phyloP scores from a whole-genome alignment of 1,140 invertebrate species.

The Sycobia sp. region DNA sequence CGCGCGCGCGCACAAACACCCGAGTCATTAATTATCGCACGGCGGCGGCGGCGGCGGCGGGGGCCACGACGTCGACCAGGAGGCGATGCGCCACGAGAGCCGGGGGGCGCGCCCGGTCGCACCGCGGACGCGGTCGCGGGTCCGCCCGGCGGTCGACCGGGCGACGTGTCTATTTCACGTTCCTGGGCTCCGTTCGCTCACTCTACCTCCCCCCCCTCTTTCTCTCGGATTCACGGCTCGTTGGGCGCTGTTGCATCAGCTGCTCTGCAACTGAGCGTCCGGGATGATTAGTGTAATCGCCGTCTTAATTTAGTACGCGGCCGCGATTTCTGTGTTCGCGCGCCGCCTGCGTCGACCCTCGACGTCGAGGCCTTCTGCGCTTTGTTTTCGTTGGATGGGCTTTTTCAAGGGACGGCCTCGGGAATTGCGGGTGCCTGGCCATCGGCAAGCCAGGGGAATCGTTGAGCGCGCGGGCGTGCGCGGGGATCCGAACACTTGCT shows the following conservation, averaged over 20 bases:
- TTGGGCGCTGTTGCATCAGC: constrained; percentile 33
- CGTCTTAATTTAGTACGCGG: constrained; percentile 32
- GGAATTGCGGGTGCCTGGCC: too few species aligned
- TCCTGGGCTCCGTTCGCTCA: background rate
- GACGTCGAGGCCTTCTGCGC: background rate
- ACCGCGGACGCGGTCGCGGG: background rate
- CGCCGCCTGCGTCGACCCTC: background rate
- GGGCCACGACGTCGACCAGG: too few species aligned
- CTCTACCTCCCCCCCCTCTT: too few species aligned
- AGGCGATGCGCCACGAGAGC: background rate
- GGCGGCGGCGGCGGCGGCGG: constrained; percentile 31
- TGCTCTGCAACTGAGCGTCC: constrained; percentile 18
- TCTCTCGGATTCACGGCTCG: constrained; percentile 29
- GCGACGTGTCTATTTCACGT: constrained; percentile 28
- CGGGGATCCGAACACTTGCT: background rate
- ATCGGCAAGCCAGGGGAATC: background rate
- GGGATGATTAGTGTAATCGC: constrained; percentile 32
- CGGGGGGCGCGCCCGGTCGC: constrained; percentile 4
- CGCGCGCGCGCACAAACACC: background rate
- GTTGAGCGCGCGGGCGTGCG: background rate
- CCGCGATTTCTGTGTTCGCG: background rate
- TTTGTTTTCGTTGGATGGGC: constrained; percentile 1
- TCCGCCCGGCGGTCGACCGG: background rate
- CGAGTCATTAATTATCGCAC: constrained; percentile 43
- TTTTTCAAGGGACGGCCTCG: constrained; percentile 5